Percentiles rank a stretch among this genome's conserved stretches.
Conservation (phyloP, 2,888 invertebrate genomes). For the Crossocerus cetratus region DNA sequence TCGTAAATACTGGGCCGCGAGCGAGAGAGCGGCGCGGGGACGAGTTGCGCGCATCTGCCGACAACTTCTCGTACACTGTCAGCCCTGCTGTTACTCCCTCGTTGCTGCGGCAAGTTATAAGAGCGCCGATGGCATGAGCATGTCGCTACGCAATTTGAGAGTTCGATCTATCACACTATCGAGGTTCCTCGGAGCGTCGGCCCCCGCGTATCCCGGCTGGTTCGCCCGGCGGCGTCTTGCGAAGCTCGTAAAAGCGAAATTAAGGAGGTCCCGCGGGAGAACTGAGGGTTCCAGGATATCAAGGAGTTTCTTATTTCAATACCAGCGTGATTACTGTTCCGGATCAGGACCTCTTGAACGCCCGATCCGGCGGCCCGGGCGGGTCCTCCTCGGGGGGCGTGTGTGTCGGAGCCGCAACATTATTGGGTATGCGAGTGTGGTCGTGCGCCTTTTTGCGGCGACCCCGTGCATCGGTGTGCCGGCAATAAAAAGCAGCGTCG, state of each 20-base stretch:
- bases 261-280: not conserved
- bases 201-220: too few relatives aligned
- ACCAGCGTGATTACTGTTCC: slow-evolving; percentile 38
- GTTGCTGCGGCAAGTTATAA: not conserved
- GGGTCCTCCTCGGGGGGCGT: slow-evolving; percentile 14
- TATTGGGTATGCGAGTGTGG: slow-evolving; percentile 49
- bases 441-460: slow-evolving; percentile 50
- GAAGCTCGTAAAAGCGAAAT: not conserved
- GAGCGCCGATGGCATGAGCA: not conserved
- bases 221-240: not conserved
- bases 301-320: slow-evolving; percentile 42
- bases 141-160: not conserved
- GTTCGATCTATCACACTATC: not conserved
- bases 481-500: slow-evolving; percentile 57
- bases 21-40: slow-evolving; percentile 10
- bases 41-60: slow-evolving; percentile 20
- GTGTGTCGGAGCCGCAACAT: slow-evolving; percentile 38
- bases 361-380: slow-evolving; percentile 39
- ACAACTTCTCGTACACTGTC: slow-evolving; percentile 21
- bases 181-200: not conserved
- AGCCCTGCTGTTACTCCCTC: slow-evolving; percentile 4
- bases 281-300: not conserved
- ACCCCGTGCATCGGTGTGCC: slow-evolving; percentile 44
- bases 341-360: slow-evolving; percentile 30
- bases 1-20: slow-evolving; percentile 54